Conservation (phyloP, 2,113 vertebrate genomes). For the Clinocottus analis region DNA sequence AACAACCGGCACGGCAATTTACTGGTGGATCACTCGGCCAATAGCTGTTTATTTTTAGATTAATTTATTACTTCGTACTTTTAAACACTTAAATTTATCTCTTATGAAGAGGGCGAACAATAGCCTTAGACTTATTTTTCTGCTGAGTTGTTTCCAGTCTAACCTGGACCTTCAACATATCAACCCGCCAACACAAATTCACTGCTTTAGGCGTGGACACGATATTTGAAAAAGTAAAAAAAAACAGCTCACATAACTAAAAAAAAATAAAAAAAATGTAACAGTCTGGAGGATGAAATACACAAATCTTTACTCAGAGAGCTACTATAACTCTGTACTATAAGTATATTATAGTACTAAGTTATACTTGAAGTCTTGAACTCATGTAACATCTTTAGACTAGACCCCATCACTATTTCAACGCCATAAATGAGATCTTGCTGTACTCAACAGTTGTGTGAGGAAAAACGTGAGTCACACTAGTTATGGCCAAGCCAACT, state of each 20-base stretch:
- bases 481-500: slow-evolving; percentile 8
- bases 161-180: not conserved
- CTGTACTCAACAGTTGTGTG: not conserved
- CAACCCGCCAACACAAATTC: slow-evolving; percentile 2
- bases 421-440: not conserved
- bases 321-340: too few relatives aligned
- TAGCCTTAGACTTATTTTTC: not conserved
- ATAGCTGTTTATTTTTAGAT: slow-evolving; percentile 15
- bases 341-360: not conserved
- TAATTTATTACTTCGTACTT: slow-evolving; percentile 2
- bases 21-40: slow-evolving; percentile 1
- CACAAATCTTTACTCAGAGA: not conserved
- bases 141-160: slow-evolving; percentile 5
- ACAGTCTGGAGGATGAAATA: not conserved
- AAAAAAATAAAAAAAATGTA: not conserved
- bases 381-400: not conserved
- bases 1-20: slow-evolving; percentile 22
- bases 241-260: not conserved
- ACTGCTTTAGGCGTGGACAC: too few relatives aligned
- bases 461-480: slow-evolving; percentile 5
- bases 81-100: slow-evolving; percentile 5
- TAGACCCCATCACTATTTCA: not conserved
- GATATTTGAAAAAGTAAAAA: too few relatives aligned
- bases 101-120: slow-evolving; percentile 8
- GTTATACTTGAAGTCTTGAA: not conserved